Evolutionary conservation across 2,888 invertebrate genomes (phyloP).

Genomic region (Melinopterus prodromus): DNA sequence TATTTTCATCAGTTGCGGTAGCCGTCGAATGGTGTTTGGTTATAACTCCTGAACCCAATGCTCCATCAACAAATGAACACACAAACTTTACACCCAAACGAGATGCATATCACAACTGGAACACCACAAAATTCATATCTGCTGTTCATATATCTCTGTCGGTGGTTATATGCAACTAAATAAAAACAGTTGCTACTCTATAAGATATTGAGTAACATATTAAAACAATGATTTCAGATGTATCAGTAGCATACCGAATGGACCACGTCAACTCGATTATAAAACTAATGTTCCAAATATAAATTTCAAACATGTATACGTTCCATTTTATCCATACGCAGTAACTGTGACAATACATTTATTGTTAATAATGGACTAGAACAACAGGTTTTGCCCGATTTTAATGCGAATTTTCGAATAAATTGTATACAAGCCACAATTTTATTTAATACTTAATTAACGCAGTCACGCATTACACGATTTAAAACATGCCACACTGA

Average conservation of each 20-base stretch:
- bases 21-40: too few relatives aligned
- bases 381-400: not conserved
- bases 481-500: not conserved
- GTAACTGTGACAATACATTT: not conserved
- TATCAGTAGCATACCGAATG: not conserved
- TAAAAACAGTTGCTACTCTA: too few relatives aligned
- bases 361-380: not conserved
- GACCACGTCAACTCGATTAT: not conserved
- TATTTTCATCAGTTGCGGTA: too few relatives aligned
- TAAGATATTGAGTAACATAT: too few relatives aligned
- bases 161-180: too few relatives aligned
- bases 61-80: too few relatives aligned
- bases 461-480: not conserved
- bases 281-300: not conserved
- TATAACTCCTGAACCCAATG: too few relatives aligned
- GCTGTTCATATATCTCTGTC: too few relatives aligned
- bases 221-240: too few relatives aligned
- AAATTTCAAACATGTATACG: not conserved
- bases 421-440: slow-evolving; percentile 11
- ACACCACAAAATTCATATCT: too few relatives aligned
- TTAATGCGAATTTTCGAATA: slow-evolving; percentile 13
- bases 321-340: not conserved
- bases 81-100: too few relatives aligned
- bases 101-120: too few relatives aligned
- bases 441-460: not conserved